Evolutionary conservation across 92 coral and sea anemone species (phyloP).

Genomic region (Virgularia gustaviana): DNA sequence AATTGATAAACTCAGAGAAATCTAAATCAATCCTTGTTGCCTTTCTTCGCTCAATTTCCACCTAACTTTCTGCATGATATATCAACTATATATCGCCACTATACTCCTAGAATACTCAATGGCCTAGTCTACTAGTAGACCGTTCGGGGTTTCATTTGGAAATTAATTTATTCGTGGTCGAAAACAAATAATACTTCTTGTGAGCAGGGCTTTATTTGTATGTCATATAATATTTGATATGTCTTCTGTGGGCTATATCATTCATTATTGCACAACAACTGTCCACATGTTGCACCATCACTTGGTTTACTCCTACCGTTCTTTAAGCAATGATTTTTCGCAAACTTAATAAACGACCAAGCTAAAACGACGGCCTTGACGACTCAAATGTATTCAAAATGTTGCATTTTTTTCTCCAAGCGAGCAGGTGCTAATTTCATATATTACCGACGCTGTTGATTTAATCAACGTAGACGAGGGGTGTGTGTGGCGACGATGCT

Average conservation of each 20-base stretch:
- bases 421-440: not conserved
- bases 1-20: not conserved
- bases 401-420: not conserved
- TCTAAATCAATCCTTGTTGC: not conserved
- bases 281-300: not conserved
- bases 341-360: too few species aligned
- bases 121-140: not conserved
- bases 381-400: too few species aligned
- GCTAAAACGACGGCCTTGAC: too few species aligned
- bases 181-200: constrained; percentile 14
- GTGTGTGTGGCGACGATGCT: too few species aligned
- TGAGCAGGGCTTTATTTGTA: not conserved
- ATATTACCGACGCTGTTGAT: not conserved
- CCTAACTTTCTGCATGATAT: not conserved
- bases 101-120: not conserved
- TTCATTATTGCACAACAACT: too few species aligned
- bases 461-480: too few species aligned
- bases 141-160: not conserved
- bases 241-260: too few species aligned
- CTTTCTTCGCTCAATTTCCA: constrained; percentile 11
- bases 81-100: not conserved
- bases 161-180: constrained; percentile 21
- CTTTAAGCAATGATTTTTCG: too few species aligned
- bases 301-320: not conserved
- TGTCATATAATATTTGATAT: not conserved